Percentiles rank a stretch among this genome's conserved stretches.
Conservation (phyloP, 2,888 invertebrate genomes). For the Creontiades dilutus region DNA sequence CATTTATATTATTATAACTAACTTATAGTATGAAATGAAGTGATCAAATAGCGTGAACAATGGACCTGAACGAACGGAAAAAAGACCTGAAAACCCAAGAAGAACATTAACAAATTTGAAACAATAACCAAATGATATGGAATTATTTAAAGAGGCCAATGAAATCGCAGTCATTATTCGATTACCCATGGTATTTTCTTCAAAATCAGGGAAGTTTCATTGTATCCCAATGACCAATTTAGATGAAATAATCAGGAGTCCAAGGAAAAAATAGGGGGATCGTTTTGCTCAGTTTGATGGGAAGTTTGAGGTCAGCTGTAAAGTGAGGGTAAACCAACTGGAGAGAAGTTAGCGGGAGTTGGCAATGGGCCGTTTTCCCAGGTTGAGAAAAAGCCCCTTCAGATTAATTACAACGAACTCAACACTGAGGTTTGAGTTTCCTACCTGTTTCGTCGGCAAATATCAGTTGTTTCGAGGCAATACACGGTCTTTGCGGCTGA, state of each 20-base stretch:
- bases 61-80: too few species aligned
- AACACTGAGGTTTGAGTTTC: slow-evolving; percentile 27
- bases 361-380: not conserved
- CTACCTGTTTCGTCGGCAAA: not conserved
- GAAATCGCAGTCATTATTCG: too few species aligned
- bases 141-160: too few species aligned
- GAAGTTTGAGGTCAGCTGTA: not conserved
- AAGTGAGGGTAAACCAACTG: not conserved
- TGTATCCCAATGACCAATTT: too few species aligned
- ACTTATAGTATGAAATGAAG: too few species aligned
- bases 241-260: not conserved
- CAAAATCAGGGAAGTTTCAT: too few species aligned
- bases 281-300: not conserved
- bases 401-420: slow-evolving; percentile 16
- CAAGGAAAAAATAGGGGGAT: not conserved
- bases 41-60: too few species aligned
- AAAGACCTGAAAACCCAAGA: too few species aligned
- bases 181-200: too few species aligned
- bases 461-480: slow-evolving; percentile 1
- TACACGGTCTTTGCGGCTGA: not conserved
- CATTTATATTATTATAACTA: too few species aligned
- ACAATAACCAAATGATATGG: too few species aligned
- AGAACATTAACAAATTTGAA: too few species aligned
- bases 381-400: not conserved
- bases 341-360: not conserved